Percentiles rank a stretch among this genome's conserved stretches.
Evolutionary conservation across 2,797 vertebrate genomes (phyloP).

Genomic region (Platalea minor): DNA sequence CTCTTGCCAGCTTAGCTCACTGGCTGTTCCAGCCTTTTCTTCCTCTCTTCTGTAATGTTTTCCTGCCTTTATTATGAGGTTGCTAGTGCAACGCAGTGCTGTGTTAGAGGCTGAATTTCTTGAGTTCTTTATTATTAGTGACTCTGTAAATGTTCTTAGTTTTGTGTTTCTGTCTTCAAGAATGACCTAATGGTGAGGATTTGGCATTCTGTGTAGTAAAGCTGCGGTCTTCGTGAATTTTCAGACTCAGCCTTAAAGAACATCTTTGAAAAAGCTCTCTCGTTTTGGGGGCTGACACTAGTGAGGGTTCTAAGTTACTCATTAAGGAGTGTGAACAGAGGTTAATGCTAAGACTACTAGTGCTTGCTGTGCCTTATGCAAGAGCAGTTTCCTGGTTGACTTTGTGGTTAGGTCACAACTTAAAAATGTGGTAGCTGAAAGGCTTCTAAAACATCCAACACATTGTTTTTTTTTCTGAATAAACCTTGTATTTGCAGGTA

Average conservation of each 20-base stretch:
- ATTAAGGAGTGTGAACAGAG: not conserved
- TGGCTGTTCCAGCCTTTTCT: constrained; percentile 4
- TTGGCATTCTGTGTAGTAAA: not conserved
- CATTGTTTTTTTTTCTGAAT: not conserved
- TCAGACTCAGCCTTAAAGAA: not conserved
- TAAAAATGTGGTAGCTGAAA: not conserved
- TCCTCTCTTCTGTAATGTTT: constrained; percentile 29
- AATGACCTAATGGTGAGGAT: not conserved
- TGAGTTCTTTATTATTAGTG: not conserved
- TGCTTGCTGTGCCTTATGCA: not conserved
- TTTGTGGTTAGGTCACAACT: not conserved
- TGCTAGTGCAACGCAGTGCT: constrained; percentile 11
- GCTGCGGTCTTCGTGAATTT: not conserved
- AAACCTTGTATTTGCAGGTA: not conserved
- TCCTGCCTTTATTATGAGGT: constrained; percentile 45
- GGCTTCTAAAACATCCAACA: not conserved
- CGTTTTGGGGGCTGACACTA: not conserved
- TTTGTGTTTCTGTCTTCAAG: not conserved
- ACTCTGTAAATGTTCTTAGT: not conserved
- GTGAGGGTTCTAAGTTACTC: not conserved
- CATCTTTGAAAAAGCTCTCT: not conserved
- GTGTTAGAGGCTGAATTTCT: not conserved
- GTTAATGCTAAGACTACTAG: not conserved
- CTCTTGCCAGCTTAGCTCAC: not conserved
- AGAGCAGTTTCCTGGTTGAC: not conserved